Percentiles rank a stretch among this genome's conserved stretches.
These are phyloP conservation scores for Malachius bipustulatus DNA, from an alignment of 2,888 invertebrate genomes.

Conservation along the genomic window DNA sequence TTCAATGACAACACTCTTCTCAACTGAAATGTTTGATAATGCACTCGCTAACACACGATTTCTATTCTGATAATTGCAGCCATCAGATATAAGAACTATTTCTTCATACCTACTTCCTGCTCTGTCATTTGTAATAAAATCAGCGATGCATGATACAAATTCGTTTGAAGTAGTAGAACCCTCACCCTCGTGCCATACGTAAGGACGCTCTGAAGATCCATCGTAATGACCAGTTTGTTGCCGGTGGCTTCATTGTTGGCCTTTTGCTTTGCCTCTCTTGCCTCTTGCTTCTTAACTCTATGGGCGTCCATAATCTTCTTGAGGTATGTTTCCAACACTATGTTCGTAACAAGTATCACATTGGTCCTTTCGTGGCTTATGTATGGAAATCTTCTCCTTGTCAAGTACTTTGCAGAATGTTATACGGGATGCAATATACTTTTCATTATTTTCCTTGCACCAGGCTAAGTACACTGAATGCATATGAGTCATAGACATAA, in stretches of 20 bases:
- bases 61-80: no score
- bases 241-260: constrained; percentile 7
- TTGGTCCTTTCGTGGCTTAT: constrained; percentile 11
- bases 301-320: constrained; percentile 10
- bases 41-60: no score
- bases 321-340: constrained; percentile 7
- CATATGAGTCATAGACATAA: no score
- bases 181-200: constrained; percentile 5
- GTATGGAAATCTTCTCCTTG: no score
- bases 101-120: no score
- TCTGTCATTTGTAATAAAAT: no score
- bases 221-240: constrained; percentile 8
- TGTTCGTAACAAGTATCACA: constrained; percentile 9
- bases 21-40: no score
- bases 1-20: no score
- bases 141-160: no score
- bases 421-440: constrained; percentile 6
- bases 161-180: no score
- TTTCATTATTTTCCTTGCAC: constrained; percentile 8
- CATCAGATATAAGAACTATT: no score
- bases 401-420: no score
- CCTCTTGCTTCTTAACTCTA: constrained; percentile 1
- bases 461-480: constrained; percentile 5
- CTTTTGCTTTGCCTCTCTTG: background rate
- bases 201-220: constrained; percentile 9